Conservation (phyloP, 2,888 invertebrate species). For the Galerucella pusilla region DNA sequence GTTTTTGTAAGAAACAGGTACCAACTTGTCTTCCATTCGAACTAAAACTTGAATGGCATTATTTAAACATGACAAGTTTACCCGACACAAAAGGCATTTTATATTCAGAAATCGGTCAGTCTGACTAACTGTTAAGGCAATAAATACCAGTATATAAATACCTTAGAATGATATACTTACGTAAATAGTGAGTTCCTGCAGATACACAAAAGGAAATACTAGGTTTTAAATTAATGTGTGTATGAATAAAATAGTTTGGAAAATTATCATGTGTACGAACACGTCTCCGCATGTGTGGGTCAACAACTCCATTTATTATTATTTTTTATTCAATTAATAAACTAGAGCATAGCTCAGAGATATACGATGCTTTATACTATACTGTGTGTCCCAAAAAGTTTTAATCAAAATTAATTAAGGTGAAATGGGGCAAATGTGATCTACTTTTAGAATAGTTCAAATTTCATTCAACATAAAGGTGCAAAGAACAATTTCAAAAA, state of each 20-base stretch:
- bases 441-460: too few species aligned
- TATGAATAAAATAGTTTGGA: not conserved
- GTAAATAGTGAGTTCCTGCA: not conserved
- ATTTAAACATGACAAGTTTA: not conserved
- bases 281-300: not conserved
- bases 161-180: not conserved
- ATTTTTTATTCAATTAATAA: not conserved
- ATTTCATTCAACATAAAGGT: too few species aligned
- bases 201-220: slow-evolving; percentile 5
- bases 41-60: not conserved
- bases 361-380: not conserved
- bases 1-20: not conserved
- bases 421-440: too few species aligned
- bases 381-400: not conserved
- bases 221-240: not conserved
- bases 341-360: not conserved
- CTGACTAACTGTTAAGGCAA: not conserved
- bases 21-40: not conserved
- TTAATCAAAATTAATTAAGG: too few species aligned
- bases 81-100: not conserved
- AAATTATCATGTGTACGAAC: not conserved
- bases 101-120: not conserved
- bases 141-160: not conserved
- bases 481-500: too few species aligned
- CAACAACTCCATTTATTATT: not conserved